Base-by-base conservation (phyloP, 2,888 invertebrate species). In the Saturnia japonica region DNA sequence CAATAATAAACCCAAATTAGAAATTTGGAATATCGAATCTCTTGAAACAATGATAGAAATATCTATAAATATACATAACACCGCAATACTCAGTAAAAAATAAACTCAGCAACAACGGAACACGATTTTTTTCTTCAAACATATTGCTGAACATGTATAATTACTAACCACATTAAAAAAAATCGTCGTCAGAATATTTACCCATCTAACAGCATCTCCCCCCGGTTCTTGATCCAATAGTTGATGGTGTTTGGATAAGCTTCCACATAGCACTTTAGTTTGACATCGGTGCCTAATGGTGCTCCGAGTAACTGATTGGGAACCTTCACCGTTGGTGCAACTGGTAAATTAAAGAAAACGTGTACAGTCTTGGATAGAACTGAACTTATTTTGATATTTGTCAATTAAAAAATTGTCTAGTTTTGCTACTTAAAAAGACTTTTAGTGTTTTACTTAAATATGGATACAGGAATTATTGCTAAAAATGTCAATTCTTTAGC, bases 221-320 rank as follows among this genome's bases (percentile, higher is more conserved):
- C 95, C 70, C 96, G 89, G 83, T 96, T 96, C 88, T 96, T 97
- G 82, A 96, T 95, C 97, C 97, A 97, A 87, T 97, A 97, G 93
- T 97, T 94, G 78, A 94, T 94, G 19, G 81, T 94, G 74, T 94
- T 94, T 0, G 98, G 98, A 82, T 96, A 97, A 1, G 98, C 98
- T 85, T 98, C 98, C 70, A 98, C 97, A 88, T 96, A 96, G 86
- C 98, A 98, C 86, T 97, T 97, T 66, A 98, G 92, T 78, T 97
- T 96, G 47, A 98, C 97, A 87, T 98, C 97, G 0, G 97, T 97
- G 70, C 97, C 97, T 64, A 97, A 90, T 1, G 98, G 98, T 1
- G 98, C 97, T 25, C 98, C 98, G 68, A 98, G 94, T 80, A 98
- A 94, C 91, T 98, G 98, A 90, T 97, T 98, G 79, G 97, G 97